phyloP scores from a whole-genome alignment of 2,113 vertebrate species.

The Crotalus tigris region DNA sequence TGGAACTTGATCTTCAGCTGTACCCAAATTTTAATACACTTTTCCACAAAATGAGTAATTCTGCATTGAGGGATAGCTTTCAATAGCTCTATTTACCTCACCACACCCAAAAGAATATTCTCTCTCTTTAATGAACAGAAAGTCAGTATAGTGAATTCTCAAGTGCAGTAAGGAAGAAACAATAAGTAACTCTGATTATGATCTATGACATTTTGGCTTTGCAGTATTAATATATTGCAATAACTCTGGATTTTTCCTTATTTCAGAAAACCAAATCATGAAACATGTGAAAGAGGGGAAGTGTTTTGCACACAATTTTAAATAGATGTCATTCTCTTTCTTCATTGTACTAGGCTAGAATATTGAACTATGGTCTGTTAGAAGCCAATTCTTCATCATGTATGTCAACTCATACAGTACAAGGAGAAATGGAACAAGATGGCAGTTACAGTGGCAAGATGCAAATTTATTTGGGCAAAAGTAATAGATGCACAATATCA shows the following conservation, averaged over 20 bases:
- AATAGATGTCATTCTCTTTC: conserved; percentile 44
- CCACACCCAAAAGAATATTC: conserved; percentile 22
- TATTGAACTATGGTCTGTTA: conserved; percentile 52
- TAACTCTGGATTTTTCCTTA: conserved; percentile 59
- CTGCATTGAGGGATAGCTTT: conserved; percentile 47
- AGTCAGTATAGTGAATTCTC: conserved; percentile 52
- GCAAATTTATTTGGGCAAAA: conserved; percentile 67
- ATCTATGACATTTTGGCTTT: conserved; percentile 65
- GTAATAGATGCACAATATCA: conserved; percentile 64
- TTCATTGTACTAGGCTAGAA: conserved; percentile 56
- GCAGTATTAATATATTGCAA: conserved; percentile 62
- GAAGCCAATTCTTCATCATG: conserved; percentile 65
- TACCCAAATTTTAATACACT: conserved; percentile 32
- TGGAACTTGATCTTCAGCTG: conserved; percentile 47
- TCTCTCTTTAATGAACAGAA: conserved; percentile 65
- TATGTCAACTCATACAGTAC: conserved; percentile 52
- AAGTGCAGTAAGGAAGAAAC: conserved; percentile 53
- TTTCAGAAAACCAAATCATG: conserved; percentile 47
- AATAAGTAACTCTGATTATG: conserved; percentile 51
- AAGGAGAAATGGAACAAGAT: conserved; percentile 64
- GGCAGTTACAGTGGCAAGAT: conserved; percentile 58
- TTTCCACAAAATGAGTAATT: conserved; percentile 28
- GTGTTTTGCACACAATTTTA: conserved; percentile 42
- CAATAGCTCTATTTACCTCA: conserved; percentile 15
- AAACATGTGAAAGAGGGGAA: conserved; percentile 48